phyloP scores from a whole-genome alignment of 1,140 invertebrate genomes.

The Centruroides vittatus region DNA sequence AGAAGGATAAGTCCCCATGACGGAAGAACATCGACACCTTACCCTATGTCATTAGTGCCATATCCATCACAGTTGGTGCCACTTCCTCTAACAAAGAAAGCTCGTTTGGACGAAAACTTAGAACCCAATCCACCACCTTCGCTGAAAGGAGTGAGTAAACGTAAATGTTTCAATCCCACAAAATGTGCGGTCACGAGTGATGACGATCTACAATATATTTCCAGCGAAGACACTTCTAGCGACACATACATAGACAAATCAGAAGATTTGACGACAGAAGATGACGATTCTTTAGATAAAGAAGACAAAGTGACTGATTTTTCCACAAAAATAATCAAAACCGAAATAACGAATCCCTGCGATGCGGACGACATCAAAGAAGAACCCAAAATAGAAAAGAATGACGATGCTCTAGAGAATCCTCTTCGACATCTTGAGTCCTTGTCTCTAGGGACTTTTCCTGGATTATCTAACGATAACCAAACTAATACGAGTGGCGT shows the following conservation, averaged over 20 bases:
- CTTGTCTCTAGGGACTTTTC: slow-evolving; percentile 58
- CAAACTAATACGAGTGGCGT: slow-evolving; percentile 12
- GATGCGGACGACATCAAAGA: not conserved
- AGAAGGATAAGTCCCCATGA: slow-evolving; percentile 87
- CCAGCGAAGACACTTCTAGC: slow-evolving; percentile 13
- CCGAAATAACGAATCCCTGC: not conserved
- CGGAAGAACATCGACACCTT: slow-evolving; percentile 69
- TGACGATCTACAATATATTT: slow-evolving; percentile 12
- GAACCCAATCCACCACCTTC: slow-evolving; percentile 50
- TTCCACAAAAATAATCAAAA: not conserved
- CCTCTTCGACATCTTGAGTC: slow-evolving; percentile 61
- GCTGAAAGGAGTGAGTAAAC: slow-evolving; percentile 40
- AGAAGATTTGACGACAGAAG: slow-evolving; percentile 15
- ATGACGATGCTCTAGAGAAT: slow-evolving; percentile 33
- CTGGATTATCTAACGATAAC: slow-evolving; percentile 8
- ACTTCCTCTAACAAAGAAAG: too few species aligned
- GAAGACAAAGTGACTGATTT: not conserved
- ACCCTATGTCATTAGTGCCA: slow-evolving; percentile 40
- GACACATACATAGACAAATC: slow-evolving; percentile 16
- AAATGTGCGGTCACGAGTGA: slow-evolving; percentile 40
- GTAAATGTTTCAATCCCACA: slow-evolving; percentile 83
- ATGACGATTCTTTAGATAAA: slow-evolving; percentile 7
- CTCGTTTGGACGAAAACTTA: slow-evolving; percentile 53
- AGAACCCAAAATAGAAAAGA: not conserved
- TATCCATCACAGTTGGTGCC: not conserved